Percentiles rank a stretch among this genome's conserved stretches.
Evolutionary conservation across 2,888 invertebrate species (phyloP).

Genomic region (Thumatha senex): DNA sequence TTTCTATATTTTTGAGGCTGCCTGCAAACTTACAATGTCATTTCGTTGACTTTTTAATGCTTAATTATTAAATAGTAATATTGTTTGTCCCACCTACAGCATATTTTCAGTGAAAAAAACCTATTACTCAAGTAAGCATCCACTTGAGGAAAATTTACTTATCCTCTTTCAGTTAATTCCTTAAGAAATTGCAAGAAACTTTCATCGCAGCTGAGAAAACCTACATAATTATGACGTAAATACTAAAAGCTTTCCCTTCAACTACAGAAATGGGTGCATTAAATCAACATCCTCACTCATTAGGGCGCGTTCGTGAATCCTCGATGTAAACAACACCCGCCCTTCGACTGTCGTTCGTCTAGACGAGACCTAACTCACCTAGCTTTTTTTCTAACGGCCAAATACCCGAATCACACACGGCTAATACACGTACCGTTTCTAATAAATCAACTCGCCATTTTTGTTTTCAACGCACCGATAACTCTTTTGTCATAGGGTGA

Average conservation of each 20-base stretch:
- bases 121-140: background rate
- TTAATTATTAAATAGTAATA: background rate
- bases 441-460: constrained; percentile 81
- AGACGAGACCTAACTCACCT: constrained; percentile 50
- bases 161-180: constrained; percentile 22
- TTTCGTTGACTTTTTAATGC: constrained; percentile 10
- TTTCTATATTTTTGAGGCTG: constrained; percentile 36
- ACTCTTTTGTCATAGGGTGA: constrained; percentile 84
- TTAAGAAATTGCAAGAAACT: constrained; percentile 32
- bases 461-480: constrained; percentile 84
- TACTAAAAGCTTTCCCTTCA: constrained; percentile 53
- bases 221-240: constrained; percentile 54
- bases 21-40: constrained; percentile 9
- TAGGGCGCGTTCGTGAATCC: constrained; percentile 46
- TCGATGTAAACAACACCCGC: constrained; percentile 48
- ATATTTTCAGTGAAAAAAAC: background rate
- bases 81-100: background rate
- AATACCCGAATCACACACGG: constrained; percentile 55
- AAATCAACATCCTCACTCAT: constrained; percentile 59
- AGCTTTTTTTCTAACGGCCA: constrained; percentile 37
- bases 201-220: constrained; percentile 23
- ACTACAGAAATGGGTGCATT: constrained; percentile 38
- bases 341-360: constrained; percentile 55
- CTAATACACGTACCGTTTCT: constrained; percentile 62
- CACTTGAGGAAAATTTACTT: constrained; percentile 5